Evolutionary conservation across 2,797 vertebrate species (phyloP).

Genomic region (Phataginus tetradactyla): DNA sequence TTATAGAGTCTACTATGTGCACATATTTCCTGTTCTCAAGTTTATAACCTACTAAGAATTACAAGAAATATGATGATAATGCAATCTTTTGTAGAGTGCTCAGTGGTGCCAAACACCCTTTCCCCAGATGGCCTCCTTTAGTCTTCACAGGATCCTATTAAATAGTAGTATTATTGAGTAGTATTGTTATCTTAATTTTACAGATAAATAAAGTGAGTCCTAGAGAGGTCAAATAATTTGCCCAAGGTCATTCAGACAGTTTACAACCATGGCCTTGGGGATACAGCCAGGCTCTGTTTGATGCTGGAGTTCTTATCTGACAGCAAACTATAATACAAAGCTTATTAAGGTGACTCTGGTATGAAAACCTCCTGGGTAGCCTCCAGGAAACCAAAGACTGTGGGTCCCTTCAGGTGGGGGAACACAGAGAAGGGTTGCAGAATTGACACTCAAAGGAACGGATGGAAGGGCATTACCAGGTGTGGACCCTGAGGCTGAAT

Average conservation of each 20-base stretch:
- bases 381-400: not conserved
- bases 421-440: not conserved
- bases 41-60: slow-evolving; percentile 37
- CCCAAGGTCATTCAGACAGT: not conserved
- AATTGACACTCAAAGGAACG: not conserved
- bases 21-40: not conserved
- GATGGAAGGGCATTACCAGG: not conserved
- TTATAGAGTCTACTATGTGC: not conserved
- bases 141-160: not conserved
- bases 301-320: slow-evolving; percentile 11
- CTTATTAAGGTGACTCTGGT: not conserved
- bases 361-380: slow-evolving; percentile 3
- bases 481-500: slow-evolving; percentile 6
- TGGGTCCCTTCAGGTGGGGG: not conserved
- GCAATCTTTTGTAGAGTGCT: not conserved
- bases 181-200: slow-evolving; percentile 14
- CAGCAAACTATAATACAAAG: not conserved
- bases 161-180: not conserved
- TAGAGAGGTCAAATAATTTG: not conserved
- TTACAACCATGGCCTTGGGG: not conserved
- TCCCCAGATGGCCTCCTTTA: not conserved
- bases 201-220: not conserved
- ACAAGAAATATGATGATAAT: slow-evolving; percentile 42
- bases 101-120: not conserved
- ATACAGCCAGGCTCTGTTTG: not conserved